phyloP scores from a whole-genome alignment of 2,113 vertebrate genomes.

The Oryzias javanicus region DNA sequence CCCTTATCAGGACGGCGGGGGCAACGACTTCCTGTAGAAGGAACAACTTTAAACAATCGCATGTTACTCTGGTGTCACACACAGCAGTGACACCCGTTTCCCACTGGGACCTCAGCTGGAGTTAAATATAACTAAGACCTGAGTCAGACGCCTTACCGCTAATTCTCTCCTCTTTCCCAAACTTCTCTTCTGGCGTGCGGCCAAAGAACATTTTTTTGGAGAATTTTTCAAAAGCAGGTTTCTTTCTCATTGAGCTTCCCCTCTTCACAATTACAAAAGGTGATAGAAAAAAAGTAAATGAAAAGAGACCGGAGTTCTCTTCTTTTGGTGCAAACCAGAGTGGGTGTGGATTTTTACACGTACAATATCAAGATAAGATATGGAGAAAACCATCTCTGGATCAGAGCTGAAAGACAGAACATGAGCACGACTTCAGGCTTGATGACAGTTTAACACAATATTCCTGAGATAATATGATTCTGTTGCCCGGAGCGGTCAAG shows the following conservation, averaged over 20 bases:
- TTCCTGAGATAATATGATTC: too few relatives aligned
- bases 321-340: too few relatives aligned
- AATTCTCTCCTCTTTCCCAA: constrained; percentile 13
- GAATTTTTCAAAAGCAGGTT: too few relatives aligned
- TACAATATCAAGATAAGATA: too few relatives aligned
- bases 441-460: too few relatives aligned
- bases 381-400: too few relatives aligned
- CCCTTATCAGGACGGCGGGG: constrained; percentile 1
- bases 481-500: too few relatives aligned
- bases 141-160: constrained; percentile 2
- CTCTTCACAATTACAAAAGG: neutral
- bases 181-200: neutral
- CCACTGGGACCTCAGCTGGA: constrained; percentile 1
- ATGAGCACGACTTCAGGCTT: too few relatives aligned
- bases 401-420: too few relatives aligned
- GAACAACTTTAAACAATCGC: neutral
- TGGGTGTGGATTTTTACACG: too few relatives aligned
- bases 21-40: constrained; percentile 6
- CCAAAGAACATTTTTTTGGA: too few relatives aligned
- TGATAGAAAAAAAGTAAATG: neutral
- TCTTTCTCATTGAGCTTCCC: neutral
- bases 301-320: too few relatives aligned
- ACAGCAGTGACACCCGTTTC: neutral
- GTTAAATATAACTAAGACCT: neutral
- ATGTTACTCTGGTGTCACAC: neutral